These are phyloP conservation scores for Zele albiditarsus DNA, from an alignment of 2,888 invertebrate species.

Conservation along the genomic window DNA sequence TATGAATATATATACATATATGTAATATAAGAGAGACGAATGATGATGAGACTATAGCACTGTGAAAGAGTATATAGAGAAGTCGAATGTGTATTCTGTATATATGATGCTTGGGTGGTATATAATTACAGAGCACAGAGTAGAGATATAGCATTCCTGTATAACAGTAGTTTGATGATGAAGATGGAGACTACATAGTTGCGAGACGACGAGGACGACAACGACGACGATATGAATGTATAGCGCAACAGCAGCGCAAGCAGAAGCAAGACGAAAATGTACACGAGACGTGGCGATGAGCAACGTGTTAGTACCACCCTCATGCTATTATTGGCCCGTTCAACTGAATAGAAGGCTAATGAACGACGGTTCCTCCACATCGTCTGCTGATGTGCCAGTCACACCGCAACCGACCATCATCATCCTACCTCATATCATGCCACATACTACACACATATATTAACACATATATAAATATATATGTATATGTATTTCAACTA, in stretches of 20 bases:
- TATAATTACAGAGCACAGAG: neutral
- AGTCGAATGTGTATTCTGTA: neutral
- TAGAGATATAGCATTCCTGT: neutral
- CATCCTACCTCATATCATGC: slow-evolving; percentile 32
- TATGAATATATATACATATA: neutral
- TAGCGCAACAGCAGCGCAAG: slow-evolving; percentile 24
- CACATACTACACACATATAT: slow-evolving; percentile 43
- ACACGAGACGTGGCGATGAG: neutral
- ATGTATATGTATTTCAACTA: slow-evolving; percentile 15
- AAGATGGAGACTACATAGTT: neutral
- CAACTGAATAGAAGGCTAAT: slow-evolving; percentile 71
- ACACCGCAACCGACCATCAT: slow-evolving; percentile 36
- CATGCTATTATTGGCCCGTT: slow-evolving; percentile 65
- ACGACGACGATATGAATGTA: neutral
- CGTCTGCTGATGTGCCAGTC: slow-evolving; percentile 57
- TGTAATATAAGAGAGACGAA: neutral
- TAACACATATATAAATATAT: neutral
- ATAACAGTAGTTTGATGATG: neutral
- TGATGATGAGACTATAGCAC: neutral
- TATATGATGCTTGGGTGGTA: slow-evolving; percentile 1
- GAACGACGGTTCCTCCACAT: slow-evolving; percentile 66
- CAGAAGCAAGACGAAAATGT: slow-evolving; percentile 6
- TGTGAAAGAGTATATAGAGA: neutral
- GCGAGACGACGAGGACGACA: neutral
- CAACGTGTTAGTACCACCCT: slow-evolving; percentile 62